Base-by-base conservation (phyloP, 1,140 invertebrate species). In the Drosophila arizonae region DNA sequence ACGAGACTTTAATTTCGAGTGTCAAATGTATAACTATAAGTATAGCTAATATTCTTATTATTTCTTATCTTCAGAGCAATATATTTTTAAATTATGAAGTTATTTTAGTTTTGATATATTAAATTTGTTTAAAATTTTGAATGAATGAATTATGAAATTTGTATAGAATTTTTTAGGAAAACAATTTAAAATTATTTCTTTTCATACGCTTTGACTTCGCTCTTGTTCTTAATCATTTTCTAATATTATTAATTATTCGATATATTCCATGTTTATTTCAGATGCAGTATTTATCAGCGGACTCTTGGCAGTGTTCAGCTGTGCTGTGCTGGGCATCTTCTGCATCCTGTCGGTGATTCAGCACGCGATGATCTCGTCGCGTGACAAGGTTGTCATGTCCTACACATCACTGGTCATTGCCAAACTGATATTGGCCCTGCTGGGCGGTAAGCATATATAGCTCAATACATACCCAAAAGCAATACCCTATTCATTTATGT, bases 351-450 rank as follows among this genome's bases (percentile, higher is more conserved):
- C 95, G 21, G 94, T 97, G 61, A 93, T 97, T 33, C 96, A 97
- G 92, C 93, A 97, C 51, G 95, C 96, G 45, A 97, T 97, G 96
- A 94, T 97, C 74, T 95, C 95, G 41, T 96, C 95, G 45, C 95
- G 95, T 86, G 96, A 97, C 90, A 94, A 95, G 82, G 94, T 97
- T 28, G 94, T 95, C 45, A 92, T 97, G 82, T 94, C 95, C 74
- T 97, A 97, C 91, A 95, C 94, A 54, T 93, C 94, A 52, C 94
- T 95, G 11, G 94, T 97, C 51, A 95, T 96, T 90, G 92, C 94
- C 73, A 97, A 97, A 93, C 93, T 97, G 50, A 94, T 95, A 17
- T 91, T 96, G 57, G 94, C 95, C 9, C 93, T 96, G 39, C 87
- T 96, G 76, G 95, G 96, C 72, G 95, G 96, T 97, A 92, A 95